These are phyloP conservation scores for Gnathonemus echidnorhynchus DNA, from an alignment of 2,113 vertebrate species.

Conservation along the genomic window DNA sequence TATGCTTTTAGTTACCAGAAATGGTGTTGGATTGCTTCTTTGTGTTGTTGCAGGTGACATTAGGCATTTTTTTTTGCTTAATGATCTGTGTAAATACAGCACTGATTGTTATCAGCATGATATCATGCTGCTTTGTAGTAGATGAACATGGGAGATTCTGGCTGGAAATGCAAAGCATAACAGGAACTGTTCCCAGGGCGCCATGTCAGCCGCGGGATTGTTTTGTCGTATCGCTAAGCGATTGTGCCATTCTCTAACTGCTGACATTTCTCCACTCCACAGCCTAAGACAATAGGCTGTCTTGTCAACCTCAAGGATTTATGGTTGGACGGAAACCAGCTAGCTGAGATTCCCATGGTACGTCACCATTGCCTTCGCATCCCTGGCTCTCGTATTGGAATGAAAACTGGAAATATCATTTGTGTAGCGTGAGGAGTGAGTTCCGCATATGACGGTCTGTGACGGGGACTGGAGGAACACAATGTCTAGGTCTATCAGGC, in stretches of 20 bases:
- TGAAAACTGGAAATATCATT: neutral
- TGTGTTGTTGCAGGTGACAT: neutral
- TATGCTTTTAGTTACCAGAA: neutral
- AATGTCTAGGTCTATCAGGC: neutral
- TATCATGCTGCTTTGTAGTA: neutral
- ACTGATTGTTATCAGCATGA: neutral
- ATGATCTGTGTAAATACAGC: neutral
- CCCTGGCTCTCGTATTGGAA: neutral
- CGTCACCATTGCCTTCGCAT: conserved; percentile 25
- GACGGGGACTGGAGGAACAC: neutral
- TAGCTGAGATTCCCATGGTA: conserved; percentile 87
- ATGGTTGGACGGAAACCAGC: conserved; percentile 96
- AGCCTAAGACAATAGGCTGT: conserved; percentile 92
- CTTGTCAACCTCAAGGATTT: conserved; percentile 91
- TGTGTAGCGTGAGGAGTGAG: neutral
- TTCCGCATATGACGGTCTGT: neutral
- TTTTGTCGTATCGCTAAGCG: neutral
- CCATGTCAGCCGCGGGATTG: neutral
- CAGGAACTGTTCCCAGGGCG: neutral
- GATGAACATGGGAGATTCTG: neutral
- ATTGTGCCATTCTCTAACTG: conserved; percentile 15
- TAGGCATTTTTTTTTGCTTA: neutral
- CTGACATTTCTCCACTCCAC: conserved; percentile 33
- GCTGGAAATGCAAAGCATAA: neutral
- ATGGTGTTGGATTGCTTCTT: neutral